Evolutionary conservation across 2,888 invertebrate species (phyloP), one percentile per base, ranked within the genome.

Genomic region (Griposia aprilina): DNA sequence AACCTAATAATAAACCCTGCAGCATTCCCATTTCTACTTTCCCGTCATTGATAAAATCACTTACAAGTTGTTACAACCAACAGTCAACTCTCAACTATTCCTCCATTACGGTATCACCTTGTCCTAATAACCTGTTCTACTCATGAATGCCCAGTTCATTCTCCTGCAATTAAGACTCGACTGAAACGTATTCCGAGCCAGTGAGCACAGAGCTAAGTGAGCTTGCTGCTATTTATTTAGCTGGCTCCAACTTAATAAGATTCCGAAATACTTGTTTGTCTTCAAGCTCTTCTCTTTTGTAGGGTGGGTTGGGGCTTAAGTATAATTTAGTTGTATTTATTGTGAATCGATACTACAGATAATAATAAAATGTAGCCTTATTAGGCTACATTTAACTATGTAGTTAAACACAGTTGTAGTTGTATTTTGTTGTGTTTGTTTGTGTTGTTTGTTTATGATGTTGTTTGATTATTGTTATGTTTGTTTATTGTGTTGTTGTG

Each of bases 141-240:
- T 75, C 23, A 63, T 30, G 15, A 76, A 57, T 52, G 23, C 5
- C 15, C n/a, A 41, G 30, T 66, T 63, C 36, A 78, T 62, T 80
- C 57, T 36, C n/a, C n/a, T 73, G n/a, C 60, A 74, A 78, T 85
- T 70, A 85, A 68, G 26, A 23, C 59, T 10, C 36, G 45, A 66
- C 81, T 85, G 66, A 48, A 71, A 36, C 20, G 57, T 67, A 59
- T 52, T 57, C 41, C 11, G 69, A 45, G 50, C 23, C 45, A 60
- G 72, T 59, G 45, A 73, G 55, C 68, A 36, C 13, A 36, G 67
- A 30, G 48, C 63, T 72, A 65, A 82, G 71, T 69, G 72, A 82
- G 57, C 69, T 20, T 15, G 45, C 55, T 76, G 60, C 50, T 83
- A 55, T 74, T 70, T 83, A 81, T 67, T 67, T 55, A 57, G 26